Percentiles rank a stretch among this genome's conserved stretches.
Evolutionary conservation across 2,797 vertebrate genomes (phyloP).

Genomic region (Phoebastria nigripes): DNA sequence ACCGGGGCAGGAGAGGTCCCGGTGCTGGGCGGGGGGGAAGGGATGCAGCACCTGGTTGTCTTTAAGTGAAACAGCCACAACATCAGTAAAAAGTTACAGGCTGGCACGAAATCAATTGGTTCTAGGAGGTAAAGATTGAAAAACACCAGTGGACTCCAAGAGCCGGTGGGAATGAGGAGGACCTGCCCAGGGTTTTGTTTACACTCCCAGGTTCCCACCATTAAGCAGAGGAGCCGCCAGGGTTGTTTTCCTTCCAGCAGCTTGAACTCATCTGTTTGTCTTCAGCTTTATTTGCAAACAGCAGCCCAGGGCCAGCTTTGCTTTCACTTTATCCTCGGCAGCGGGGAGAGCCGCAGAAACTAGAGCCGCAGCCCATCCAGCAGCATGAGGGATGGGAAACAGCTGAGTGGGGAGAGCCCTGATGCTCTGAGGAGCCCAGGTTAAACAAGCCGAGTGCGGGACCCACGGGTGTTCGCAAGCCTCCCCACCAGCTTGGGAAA

Average conservation of each 20-base stretch:
- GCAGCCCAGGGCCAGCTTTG: conserved; percentile 45
- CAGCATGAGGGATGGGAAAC: conserved; percentile 58
- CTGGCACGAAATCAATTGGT: conserved; percentile 75
- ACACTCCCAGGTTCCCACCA: conserved; percentile 74
- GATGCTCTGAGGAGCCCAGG: background rate
- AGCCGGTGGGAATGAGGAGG: conserved; percentile 67
- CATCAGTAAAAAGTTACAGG: conserved; percentile 72
- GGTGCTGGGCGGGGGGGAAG: background rate
- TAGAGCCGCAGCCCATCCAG: background rate
- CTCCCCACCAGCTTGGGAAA: background rate
- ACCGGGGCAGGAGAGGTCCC: background rate
- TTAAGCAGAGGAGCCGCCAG: conserved; percentile 53
- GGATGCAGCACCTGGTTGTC: conserved; percentile 67
- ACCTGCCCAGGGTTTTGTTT: conserved; percentile 68
- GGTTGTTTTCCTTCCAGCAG: conserved; percentile 71
- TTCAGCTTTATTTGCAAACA: conserved; percentile 69
- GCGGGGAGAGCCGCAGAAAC: conserved; percentile 7
- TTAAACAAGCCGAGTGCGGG: background rate
- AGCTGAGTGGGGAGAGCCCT: conserved; percentile 32
- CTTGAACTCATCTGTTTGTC: conserved; percentile 70
- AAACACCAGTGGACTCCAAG: conserved; percentile 48
- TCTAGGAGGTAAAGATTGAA: conserved; percentile 72
- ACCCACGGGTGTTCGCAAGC: background rate
- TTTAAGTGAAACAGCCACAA: conserved; percentile 71
- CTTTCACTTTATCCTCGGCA: conserved; percentile 35